A percentile compares a stretch with the other conserved stretches of the same genome.
Evolutionary conservation across 30 jellyfish, hydroid and myxozoan species (phyloP).

Genomic region (Hydractinia symbiolongicarpus): DNA sequence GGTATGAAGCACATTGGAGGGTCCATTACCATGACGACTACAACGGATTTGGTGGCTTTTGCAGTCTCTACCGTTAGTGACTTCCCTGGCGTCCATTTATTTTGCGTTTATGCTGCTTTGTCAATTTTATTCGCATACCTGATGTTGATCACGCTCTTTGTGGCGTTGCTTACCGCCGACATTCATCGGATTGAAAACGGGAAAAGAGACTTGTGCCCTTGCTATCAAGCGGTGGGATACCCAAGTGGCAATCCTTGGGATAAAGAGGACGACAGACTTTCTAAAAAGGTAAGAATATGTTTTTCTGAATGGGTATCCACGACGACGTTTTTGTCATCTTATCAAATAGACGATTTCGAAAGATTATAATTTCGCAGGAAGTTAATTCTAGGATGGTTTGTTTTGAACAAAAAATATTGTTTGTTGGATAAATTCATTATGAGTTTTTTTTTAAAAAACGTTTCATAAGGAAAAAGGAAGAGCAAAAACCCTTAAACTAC

Average conservation of each 20-base stretch:
- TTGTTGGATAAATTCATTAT: no score
- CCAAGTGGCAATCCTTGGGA: constrained; percentile 15
- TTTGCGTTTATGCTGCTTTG: constrained; percentile 65
- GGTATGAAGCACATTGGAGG: constrained; percentile 32
- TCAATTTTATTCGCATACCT: constrained; percentile 31
- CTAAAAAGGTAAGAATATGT: constrained; percentile 16
- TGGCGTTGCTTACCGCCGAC: constrained; percentile 44
- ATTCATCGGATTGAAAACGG: constrained; percentile 44
- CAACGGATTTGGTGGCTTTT: constrained; percentile 70
- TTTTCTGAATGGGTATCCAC: no score
- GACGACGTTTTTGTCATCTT: no score
- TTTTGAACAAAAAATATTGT: no score
- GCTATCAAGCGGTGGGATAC: background rate
- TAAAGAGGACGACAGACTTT: background rate
- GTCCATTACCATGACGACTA: constrained; percentile 65
- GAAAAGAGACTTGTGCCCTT: constrained; percentile 41
- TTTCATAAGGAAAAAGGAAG: no score
- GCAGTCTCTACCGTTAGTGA: constrained; percentile 53
- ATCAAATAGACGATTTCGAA: no score
- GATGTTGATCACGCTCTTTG: constrained; percentile 37
- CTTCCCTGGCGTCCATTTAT: constrained; percentile 54
- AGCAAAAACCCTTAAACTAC: no score
- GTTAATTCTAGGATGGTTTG: no score
- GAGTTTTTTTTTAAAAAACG: no score
- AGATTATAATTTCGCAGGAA: no score